Evolutionary conservation across 2,797 vertebrate genomes (phyloP), one percentile per base, ranked within the genome.

Genomic region (Astyanax mexicanus): DNA sequence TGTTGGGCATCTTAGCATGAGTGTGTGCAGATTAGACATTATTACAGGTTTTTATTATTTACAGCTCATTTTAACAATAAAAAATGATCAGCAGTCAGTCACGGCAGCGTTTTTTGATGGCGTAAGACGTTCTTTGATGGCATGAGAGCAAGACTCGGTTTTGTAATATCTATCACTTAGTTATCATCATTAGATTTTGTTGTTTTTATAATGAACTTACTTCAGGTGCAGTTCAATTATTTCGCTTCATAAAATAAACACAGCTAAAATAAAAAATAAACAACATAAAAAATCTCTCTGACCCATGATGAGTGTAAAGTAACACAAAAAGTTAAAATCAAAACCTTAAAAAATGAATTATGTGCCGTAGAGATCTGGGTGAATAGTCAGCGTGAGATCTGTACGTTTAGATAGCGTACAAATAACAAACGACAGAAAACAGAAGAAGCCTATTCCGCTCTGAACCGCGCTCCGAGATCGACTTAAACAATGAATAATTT

Each of bases 301-400:
- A 76, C 60, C 25, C n/a, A 76, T 52, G 69, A 72, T 12, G 64
- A 11, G 74, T 71, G 17, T 79, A 85, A 84, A 84, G 60, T 80
- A 70, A 84, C 74, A 38, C 7, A 66, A 58, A 77, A 32, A 65
- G 11, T 45, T 69, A 10, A 52, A 77, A 75, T 64, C 51, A 71
- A 82, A 85, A 70, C 45, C 62, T 74, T 86, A 60, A 85, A 88
- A 85, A 88, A 86, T 87, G 65, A 85, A 47, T 67, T 88, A 92
- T 93, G 92, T 93, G 92, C 91, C 88, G 37, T 84, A 81, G 79
- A 85, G 52, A 75, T 44, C 66, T 37, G 65, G 37, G 65, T 47
- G 71, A 74, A 71, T 44, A 61, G 68, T 82, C 81, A 74, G 15
- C 12, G 9, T 45, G 15, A 45, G 42, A 45, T 17, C 45, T 1